Evolutionary conservation across 2,113 vertebrate species (phyloP).

Genomic region (Camelus bactrianus): DNA sequence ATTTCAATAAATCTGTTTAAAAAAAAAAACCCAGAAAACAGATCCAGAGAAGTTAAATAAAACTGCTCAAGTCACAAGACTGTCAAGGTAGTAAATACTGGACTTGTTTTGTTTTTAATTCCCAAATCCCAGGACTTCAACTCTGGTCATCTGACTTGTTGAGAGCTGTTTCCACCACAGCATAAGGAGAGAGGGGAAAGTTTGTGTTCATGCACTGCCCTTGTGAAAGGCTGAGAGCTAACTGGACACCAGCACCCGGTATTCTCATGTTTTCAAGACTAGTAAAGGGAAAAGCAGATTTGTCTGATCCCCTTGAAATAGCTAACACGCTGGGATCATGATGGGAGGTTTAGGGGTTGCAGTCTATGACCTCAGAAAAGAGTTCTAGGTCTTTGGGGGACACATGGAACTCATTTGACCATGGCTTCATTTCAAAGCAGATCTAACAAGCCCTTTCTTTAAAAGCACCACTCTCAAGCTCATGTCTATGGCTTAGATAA

Average conservation of each 20-base stretch:
- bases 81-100: neutral
- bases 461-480: neutral
- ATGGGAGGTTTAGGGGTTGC: neutral
- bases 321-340: neutral
- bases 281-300: neutral
- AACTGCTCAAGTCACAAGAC: neutral
- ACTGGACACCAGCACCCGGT: neutral
- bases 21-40: neutral
- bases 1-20: neutral
- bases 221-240: neutral
- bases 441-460: neutral
- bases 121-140: neutral
- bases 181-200: neutral
- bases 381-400: neutral
- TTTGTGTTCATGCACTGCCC: neutral
- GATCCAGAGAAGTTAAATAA: constrained; percentile 13
- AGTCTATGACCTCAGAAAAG: neutral
- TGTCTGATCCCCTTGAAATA: neutral
- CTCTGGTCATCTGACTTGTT: neutral
- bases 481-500: neutral
- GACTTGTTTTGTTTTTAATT: neutral
- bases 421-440: neutral
- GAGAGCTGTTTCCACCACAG: neutral
- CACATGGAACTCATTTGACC: neutral
- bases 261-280: neutral